Conservation (phyloP, 2,888 invertebrate species). For the Heteropelma amictum region DNA sequence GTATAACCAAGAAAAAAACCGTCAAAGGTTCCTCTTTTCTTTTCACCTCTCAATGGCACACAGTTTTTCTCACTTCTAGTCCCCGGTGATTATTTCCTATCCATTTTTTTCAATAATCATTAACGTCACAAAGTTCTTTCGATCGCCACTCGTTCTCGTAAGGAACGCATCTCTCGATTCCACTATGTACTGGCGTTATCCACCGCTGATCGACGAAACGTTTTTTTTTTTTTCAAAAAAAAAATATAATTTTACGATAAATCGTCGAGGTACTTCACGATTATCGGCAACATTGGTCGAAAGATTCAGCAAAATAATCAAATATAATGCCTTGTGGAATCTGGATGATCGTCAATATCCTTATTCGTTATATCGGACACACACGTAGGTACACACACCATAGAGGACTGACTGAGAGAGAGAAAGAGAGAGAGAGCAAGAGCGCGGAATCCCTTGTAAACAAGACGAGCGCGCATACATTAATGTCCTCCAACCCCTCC, state of each 20-base stretch:
- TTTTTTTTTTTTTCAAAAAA: not conserved
- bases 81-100: constrained; percentile 1
- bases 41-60: not conserved
- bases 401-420: no score
- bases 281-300: not conserved
- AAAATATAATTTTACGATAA: not conserved
- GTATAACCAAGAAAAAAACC: not conserved
- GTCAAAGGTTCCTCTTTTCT: not conserved
- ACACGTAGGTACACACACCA: constrained; percentile 18
- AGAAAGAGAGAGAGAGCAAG: no score
- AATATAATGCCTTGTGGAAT: not conserved
- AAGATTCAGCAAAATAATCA: not conserved
- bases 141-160: constrained; percentile 11
- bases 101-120: constrained; percentile 11
- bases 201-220: not conserved
- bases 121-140: constrained; percentile 47
- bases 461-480: constrained; percentile 39
- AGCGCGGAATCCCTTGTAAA: constrained; percentile 44
- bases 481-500: not conserved
- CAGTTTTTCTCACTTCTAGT: not conserved
- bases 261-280: not conserved
- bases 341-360: constrained; percentile 20
- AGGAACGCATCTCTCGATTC: constrained; percentile 41
- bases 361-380: constrained; percentile 12
- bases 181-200: constrained; percentile 19